These are phyloP conservation scores for Bolinopsis microptera DNA, from an alignment of 37 sponge, comb jelly and placozoan species.

Conservation along the genomic window DNA sequence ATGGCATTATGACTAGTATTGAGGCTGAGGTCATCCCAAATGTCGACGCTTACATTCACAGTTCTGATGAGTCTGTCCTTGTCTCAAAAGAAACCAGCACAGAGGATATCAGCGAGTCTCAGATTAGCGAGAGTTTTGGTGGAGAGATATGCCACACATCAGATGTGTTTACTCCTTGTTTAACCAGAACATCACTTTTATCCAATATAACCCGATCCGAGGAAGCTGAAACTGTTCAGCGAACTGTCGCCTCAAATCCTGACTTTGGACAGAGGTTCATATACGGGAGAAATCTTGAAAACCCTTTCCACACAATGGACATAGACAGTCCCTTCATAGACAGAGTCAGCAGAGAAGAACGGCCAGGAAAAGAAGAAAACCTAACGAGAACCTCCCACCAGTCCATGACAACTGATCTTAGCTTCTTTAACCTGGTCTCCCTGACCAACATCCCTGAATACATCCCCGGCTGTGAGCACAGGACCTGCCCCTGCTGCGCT, in stretches of 20 bases:
- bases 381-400: not conserved
- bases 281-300: conserved; percentile 15
- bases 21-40: not conserved
- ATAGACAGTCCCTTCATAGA: not conserved
- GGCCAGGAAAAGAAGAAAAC: not conserved
- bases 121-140: not conserved
- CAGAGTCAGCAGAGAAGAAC: not conserved
- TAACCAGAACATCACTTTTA: conserved; percentile 14
- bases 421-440: not conserved
- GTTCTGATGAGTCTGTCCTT: not conserved
- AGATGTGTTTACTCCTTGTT: not conserved
- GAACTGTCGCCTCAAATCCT: not conserved
- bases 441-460: not conserved
- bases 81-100: not conserved
- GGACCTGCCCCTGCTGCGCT: conserved; percentile 29
- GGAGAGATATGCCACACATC: not conserved
- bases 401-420: not conserved
- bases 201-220: not conserved
- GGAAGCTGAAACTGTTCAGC: not conserved
- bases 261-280: not conserved
- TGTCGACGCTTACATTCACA: not conserved
- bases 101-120: not conserved
- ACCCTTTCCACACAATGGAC: too few relatives aligned
- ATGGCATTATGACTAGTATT: not conserved
- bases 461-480: not conserved